A percentile compares a stretch with the other conserved stretches of the same genome.
These are phyloP conservation scores for Epistrophe grossulariae DNA, from an alignment of 2,888 invertebrate species.

Conservation along the genomic window DNA sequence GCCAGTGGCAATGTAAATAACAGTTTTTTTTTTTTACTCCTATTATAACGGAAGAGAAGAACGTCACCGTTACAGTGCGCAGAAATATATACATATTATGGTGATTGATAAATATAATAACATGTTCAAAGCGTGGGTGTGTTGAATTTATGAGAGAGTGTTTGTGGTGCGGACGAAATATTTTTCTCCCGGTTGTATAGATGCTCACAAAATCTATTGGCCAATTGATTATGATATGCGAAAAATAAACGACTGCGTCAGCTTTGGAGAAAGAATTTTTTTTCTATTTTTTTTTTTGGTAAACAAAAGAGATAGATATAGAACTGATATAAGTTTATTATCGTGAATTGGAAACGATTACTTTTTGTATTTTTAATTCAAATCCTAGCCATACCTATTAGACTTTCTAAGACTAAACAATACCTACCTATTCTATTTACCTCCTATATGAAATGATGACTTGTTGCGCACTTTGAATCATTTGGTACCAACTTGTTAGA, in stretches of 20 bases:
- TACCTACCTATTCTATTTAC: neutral
- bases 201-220: neutral
- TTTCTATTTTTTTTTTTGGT: neutral
- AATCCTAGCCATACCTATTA: neutral
- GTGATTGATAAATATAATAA: constrained; percentile 17
- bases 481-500: neutral
- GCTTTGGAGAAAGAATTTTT: neutral
- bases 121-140: neutral
- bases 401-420: neutral
- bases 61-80: constrained; percentile 46
- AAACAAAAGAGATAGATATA: neutral
- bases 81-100: constrained; percentile 14
- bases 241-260: neutral
- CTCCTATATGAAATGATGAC: neutral
- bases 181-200: constrained; percentile 1
- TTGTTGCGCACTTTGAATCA: constrained; percentile 23
- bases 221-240: neutral
- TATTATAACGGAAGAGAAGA: neutral
- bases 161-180: neutral
- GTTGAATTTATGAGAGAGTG: neutral
- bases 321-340: neutral
- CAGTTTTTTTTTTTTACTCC: neutral
- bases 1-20: constrained; percentile 9
- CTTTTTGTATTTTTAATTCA: neutral
- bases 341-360: neutral